Evolutionary conservation across 2,797 vertebrate species (phyloP).

Genomic region (Sciaenops ocellatus): DNA sequence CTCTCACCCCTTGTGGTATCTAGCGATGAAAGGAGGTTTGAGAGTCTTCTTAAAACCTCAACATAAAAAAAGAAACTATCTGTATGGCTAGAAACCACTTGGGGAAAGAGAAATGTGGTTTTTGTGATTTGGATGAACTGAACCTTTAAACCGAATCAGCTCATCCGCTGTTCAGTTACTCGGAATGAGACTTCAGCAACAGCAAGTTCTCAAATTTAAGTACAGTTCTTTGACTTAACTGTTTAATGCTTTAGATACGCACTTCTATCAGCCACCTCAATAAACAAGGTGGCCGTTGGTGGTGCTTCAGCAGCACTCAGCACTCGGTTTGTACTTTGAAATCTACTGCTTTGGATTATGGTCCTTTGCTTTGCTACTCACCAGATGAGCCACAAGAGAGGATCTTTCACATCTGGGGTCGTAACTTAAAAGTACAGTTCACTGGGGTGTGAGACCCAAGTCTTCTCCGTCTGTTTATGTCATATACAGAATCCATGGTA

Average conservation of each 20-base stretch:
- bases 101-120: not conserved
- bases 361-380: constrained; percentile 8
- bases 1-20: not conserved
- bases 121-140: not conserved
- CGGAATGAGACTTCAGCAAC: not conserved
- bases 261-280: not conserved
- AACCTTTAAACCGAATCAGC: not conserved
- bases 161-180: not conserved
- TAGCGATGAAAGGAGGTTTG: not conserved
- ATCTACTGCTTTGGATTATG: not conserved
- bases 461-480: constrained; percentile 57
- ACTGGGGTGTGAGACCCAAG: constrained; percentile 47
- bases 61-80: not conserved
- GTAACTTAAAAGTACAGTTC: constrained; percentile 31
- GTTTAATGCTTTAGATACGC: not conserved
- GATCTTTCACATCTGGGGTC: constrained; percentile 27
- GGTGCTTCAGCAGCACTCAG: not conserved
- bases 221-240: not conserved
- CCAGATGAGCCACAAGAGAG: constrained; percentile 24
- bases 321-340: not conserved
- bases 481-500: constrained; percentile 73
- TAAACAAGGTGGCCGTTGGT: not conserved
- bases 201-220: not conserved
- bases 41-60: not conserved
- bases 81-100: constrained; percentile 1